phyloP scores from a whole-genome alignment of 2,888 invertebrate species.

The Phorcus lineatus region DNA sequence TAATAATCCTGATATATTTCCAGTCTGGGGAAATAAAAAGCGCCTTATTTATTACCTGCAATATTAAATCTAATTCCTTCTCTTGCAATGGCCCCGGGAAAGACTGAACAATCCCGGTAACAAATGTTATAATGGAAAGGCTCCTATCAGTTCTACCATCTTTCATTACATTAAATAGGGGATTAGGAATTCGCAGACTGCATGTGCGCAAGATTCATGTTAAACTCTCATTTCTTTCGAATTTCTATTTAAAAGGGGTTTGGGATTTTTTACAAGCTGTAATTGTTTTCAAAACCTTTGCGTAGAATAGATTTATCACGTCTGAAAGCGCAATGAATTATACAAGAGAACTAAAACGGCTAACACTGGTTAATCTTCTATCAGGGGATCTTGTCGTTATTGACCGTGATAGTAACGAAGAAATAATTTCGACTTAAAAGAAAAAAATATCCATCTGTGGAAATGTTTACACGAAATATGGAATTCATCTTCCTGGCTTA shows the following conservation, averaged over 20 bases:
- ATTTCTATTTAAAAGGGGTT: slow-evolving; percentile 15
- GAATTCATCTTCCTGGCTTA: not conserved
- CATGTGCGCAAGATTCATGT: slow-evolving; percentile 1
- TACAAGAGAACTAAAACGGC: not conserved
- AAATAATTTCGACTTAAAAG: slow-evolving; percentile 10
- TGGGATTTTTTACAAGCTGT: not conserved
- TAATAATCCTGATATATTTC: slow-evolving; percentile 10
- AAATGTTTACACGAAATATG: not conserved
- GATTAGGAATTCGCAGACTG: not conserved
- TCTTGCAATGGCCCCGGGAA: not conserved
- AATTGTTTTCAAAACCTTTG: slow-evolving; percentile 4
- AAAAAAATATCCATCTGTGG: not conserved
- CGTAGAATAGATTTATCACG: slow-evolving; percentile 11
- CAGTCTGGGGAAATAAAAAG: not conserved
- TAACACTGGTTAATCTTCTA: not conserved
- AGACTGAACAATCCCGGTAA: not conserved
- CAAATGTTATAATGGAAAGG: not conserved
- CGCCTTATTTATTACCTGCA: slow-evolving; percentile 2
- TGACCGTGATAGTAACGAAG: not conserved
- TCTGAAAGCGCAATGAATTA: not conserved
- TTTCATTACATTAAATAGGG: not conserved
- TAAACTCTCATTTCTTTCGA: slow-evolving; percentile 11
- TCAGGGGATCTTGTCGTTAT: not conserved
- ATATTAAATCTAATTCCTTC: not conserved
- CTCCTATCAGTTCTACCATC: not conserved